Base-by-base conservation (phyloP, 2,888 invertebrate genomes). In the Euclidia mi region DNA sequence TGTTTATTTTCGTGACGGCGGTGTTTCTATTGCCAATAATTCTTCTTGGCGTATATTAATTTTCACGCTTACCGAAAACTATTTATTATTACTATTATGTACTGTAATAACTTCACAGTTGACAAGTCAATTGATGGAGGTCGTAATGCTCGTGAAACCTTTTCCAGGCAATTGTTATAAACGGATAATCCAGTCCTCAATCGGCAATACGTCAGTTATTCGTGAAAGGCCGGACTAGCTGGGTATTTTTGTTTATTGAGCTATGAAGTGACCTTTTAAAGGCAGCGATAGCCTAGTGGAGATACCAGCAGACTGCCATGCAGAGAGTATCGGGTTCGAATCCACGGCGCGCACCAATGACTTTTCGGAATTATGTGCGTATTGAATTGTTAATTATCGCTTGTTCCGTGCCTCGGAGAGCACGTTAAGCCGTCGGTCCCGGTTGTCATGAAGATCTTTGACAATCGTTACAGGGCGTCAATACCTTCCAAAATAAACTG, bases 1-100 rank as follows among this genome's bases (percentile, higher is more conserved):
- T 73, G 60, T 72, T 58, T 65, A 70, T 59, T 65, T 69, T 59
- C 40, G 35, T 52, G 11, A 11, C 35, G 38, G 28, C 31, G 43
- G 47, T 65, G 31, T 42, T 53, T 44, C 29, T 55, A 25, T 56
- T 32, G 2, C 29, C 38, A 35, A 53, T 70, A 46, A 49, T 10
- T 57, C 45, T 53, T 47, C 42, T 37, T 37, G 28, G 15, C 1
- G 38, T 57, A n/a, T 51, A 60, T 56, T 56, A 44, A 41, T 48
- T 53, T 58, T 34, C 40, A 53, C 37, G 42, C 25, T 48, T 17
- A 37, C 20, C 18, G 11, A 37, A 25, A 10, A 9, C 29, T 35
- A 17, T 34, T 50, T 40, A 29, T 18, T 42, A 15, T 32, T 48
- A 55, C 42, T 45, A 38, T 40, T 15, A 34, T 34, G 25, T 49